Conservation (phyloP, 2,888 invertebrate species). For the Rapana venosa region DNA sequence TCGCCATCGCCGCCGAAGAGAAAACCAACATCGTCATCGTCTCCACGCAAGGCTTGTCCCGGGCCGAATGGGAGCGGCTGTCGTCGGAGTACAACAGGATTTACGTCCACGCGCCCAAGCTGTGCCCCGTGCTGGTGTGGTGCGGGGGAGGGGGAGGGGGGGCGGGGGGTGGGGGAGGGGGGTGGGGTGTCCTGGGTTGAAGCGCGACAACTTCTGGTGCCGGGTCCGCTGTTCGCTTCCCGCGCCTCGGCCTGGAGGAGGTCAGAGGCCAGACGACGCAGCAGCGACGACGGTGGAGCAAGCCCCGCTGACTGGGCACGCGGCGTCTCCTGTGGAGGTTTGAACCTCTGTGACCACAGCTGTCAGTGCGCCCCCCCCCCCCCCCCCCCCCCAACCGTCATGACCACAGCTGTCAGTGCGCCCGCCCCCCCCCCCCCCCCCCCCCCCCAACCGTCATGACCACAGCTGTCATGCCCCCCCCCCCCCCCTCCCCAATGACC, state of each 20-base stretch:
- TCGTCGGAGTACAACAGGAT: background rate
- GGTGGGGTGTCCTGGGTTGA: background rate
- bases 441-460: too few species aligned
- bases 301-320: too few species aligned
- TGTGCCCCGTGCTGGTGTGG: slow-evolving; percentile 3
- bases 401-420: too few species aligned
- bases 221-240: background rate
- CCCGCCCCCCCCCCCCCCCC: too few species aligned
- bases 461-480: too few species aligned
- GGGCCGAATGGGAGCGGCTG: background rate
- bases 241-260: background rate
- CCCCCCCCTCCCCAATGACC: too few species aligned
- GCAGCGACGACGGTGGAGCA: too few species aligned
- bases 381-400: too few species aligned
- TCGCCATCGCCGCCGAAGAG: background rate
- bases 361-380: too few species aligned
- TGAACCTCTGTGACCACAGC: too few species aligned
- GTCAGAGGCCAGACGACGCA: too few species aligned
- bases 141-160: background rate
- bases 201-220: slow-evolving; percentile 11
- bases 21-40: background rate
- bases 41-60: background rate
- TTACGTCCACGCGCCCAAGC: background rate
- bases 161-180: background rate
- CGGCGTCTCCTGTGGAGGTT: too few species aligned